phyloP scores from a whole-genome alignment of 2,888 invertebrate genomes.

The Neria commutata region DNA sequence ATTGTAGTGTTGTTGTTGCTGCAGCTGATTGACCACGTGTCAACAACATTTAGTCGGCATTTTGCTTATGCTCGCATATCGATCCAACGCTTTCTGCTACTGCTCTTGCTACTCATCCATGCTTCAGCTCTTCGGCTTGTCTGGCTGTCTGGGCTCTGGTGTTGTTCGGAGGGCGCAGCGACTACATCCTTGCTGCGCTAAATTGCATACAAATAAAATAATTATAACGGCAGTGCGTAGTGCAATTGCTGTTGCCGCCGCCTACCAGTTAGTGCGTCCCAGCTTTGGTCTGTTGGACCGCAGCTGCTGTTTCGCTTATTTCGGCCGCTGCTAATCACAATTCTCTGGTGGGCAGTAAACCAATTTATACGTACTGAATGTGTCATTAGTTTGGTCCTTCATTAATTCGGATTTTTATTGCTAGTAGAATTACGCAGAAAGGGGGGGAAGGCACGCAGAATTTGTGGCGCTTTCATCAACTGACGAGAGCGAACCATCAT shows the following conservation, averaged over 20 bases:
- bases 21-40: slow-evolving; percentile 31
- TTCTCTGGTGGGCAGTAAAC: slow-evolving; percentile 47
- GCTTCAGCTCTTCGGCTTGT: too few species aligned
- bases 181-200: slow-evolving; percentile 8
- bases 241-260: not conserved
- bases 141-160: not conserved
- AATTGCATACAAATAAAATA: slow-evolving; percentile 35
- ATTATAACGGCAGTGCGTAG: slow-evolving; percentile 29
- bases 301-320: not conserved
- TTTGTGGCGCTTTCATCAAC: too few species aligned
- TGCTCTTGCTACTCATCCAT: too few species aligned
- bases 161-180: not conserved
- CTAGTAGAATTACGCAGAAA: too few species aligned
- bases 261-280: not conserved
- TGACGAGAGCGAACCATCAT: too few species aligned
- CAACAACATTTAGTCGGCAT: slow-evolving; percentile 22
- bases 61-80: too few species aligned
- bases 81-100: too few species aligned
- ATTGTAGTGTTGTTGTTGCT: slow-evolving; percentile 21
- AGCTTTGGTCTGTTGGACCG: not conserved
- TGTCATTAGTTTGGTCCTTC: slow-evolving; percentile 42
- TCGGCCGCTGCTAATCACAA: slow-evolving; percentile 18
- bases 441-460: too few species aligned
- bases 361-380: slow-evolving; percentile 50
- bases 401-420: slow-evolving; percentile 25